These are phyloP conservation scores for Paradisaea rubra DNA, from an alignment of 2,113 vertebrate genomes.

Conservation along the genomic window DNA sequence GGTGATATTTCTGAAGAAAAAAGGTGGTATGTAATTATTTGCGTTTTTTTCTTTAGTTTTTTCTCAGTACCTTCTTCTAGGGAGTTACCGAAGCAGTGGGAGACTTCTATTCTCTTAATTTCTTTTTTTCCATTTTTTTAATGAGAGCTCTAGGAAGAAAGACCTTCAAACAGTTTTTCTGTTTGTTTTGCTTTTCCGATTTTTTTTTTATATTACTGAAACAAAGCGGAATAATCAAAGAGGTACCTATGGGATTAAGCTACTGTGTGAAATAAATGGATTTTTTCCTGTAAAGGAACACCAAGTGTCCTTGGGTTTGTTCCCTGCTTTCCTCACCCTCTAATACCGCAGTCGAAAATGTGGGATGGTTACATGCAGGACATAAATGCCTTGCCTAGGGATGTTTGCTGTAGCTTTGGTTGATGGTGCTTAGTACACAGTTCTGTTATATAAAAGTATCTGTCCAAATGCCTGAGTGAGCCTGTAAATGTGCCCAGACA, in stretches of 20 bases:
- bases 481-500: background rate
- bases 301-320: background rate
- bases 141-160: background rate
- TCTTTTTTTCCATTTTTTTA: background rate
- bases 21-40: background rate
- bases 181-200: background rate
- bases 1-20: background rate
- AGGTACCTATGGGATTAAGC: background rate
- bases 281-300: background rate
- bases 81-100: background rate
- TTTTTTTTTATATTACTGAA: background rate
- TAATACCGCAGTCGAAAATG: background rate
- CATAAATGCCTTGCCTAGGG: background rate
- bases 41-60: background rate
- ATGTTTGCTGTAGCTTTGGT: background rate
- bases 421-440: background rate
- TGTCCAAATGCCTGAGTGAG: background rate
- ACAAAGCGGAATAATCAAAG: background rate
- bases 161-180: background rate
- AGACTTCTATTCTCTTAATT: background rate
- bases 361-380: background rate
- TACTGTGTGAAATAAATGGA: background rate
- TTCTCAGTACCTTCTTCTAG: background rate
- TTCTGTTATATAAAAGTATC: background rate
- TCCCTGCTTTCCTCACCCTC: background rate